Base-by-base conservation (phyloP, 2,888 invertebrate species). In the Nomada hirtipes region DNA sequence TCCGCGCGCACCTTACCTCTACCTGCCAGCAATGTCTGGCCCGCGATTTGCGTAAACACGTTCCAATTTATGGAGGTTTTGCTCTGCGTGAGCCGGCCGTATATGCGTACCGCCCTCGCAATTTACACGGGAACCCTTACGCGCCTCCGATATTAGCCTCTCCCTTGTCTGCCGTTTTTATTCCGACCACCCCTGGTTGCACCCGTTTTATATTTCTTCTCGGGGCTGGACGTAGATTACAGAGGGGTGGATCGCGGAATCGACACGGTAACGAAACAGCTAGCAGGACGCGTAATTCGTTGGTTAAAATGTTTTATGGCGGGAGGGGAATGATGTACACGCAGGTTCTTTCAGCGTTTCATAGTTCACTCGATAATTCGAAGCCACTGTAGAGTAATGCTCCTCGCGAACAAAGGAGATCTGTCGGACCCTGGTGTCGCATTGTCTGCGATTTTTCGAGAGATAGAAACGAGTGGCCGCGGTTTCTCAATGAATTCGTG, bases 31-130 rank as follows among this genome's bases (percentile, higher is more conserved):
- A 79, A 55, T 64, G 86, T 81, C 82, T 76, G 80, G 74, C 82
- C 77, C 68, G 80, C 89, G 91, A 90, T 91, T 91, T 89, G 89
- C 90, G 90, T 91, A 90, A 91, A 91, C 86, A 87, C 74, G 79
- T 75, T 86, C 72, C 87, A 88, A 89, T 89, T 89, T 89, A 89
- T 89, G 86, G 81, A 70, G 81, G 75, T 68, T 75, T 74, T 52
- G 76, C 76, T 64, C 77, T 57, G 67, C 76, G 74, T 82, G 74
- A 76, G 81, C 29, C 52, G 61, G 52, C 52, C 76, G 65, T 26
- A 64, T 4, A 7, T 7, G 36, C 7, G 36, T 7, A 7, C 71
- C 80, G 73, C 76, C 82, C 86, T 79, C 76, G 60, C 81, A 69
- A 86, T 84, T 86, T 83, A 86, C 82, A 63, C 84, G 77, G 60